These are phyloP conservation scores for Cinclus cinclus DNA, from an alignment of 2,113 vertebrate genomes.

Conservation along the genomic window DNA sequence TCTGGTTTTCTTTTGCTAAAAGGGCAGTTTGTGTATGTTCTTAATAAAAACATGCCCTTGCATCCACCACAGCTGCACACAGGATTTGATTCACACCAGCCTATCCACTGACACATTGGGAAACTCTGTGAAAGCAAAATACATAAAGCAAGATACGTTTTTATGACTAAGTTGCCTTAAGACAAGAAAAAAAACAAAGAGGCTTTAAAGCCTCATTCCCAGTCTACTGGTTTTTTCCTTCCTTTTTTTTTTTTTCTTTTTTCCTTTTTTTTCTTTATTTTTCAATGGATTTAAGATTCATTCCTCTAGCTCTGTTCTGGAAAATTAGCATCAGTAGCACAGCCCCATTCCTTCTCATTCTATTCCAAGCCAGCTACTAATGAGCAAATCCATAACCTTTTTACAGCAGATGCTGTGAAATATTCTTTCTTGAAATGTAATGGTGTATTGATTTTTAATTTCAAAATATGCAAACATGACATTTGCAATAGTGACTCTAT, in stretches of 20 bases:
- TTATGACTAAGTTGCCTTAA: background rate
- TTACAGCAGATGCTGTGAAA: slow-evolving; percentile 17
- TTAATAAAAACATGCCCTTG: background rate
- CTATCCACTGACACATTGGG: background rate
- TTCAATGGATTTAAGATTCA: background rate
- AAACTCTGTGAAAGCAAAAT: background rate
- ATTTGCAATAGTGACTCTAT: slow-evolving; percentile 36
- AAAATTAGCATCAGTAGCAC: background rate
- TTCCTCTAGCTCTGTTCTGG: background rate
- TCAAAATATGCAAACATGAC: slow-evolving; percentile 66
- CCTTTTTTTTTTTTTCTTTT: background rate
- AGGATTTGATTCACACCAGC: background rate
- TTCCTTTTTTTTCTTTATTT: background rate
- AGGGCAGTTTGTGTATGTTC: background rate
- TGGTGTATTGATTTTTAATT: slow-evolving; percentile 67
- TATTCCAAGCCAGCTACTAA: background rate
- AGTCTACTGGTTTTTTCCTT: background rate
- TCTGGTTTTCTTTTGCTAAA: background rate
- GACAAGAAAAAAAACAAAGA: background rate
- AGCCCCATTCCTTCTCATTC: background rate
- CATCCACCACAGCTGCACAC: background rate
- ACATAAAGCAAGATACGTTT: background rate
- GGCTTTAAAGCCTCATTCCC: background rate
- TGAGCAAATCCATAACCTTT: slow-evolving; percentile 62
- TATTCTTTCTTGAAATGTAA: background rate